Percentiles rank a stretch among this genome's conserved stretches.
These are phyloP conservation scores for Anastrepha obliqua DNA, from an alignment of 1,140 invertebrate genomes.

Conservation along the genomic window DNA sequence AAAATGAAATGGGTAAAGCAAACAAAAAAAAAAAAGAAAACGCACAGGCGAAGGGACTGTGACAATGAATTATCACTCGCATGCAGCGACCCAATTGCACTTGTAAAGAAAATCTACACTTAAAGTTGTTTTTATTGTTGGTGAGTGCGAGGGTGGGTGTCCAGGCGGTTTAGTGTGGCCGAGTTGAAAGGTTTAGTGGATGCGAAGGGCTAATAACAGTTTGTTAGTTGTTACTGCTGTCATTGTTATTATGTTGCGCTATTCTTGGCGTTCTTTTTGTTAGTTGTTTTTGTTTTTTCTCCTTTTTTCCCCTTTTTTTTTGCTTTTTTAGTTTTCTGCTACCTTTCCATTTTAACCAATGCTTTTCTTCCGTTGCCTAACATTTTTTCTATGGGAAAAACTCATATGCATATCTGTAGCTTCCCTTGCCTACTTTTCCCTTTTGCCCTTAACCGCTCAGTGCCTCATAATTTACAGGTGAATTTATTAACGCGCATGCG, in stretches of 20 bases:
- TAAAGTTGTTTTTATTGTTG: not conserved
- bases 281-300: not conserved
- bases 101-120: not conserved
- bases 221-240: not conserved
- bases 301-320: not conserved
- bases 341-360: not conserved
- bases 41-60: not conserved
- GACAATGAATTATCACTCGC: not conserved
- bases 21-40: not conserved
- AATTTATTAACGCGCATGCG: constrained; percentile 45
- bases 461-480: constrained; percentile 40
- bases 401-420: not conserved
- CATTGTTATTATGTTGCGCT: constrained; percentile 14
- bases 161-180: constrained; percentile 4
- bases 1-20: not conserved
- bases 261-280: not conserved
- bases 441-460: not conserved
- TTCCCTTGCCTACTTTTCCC: not conserved
- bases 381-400: constrained; percentile 36
- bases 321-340: not conserved
- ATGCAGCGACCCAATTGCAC: not conserved
- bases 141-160: not conserved
- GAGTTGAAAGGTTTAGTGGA: constrained; percentile 43
- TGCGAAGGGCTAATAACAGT: not conserved
- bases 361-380: not conserved